Evolutionary conservation across 2,888 invertebrate genomes (phyloP), one percentile per base, ranked within the genome.

Genomic region (Caenorhabditis sp.): DNA sequence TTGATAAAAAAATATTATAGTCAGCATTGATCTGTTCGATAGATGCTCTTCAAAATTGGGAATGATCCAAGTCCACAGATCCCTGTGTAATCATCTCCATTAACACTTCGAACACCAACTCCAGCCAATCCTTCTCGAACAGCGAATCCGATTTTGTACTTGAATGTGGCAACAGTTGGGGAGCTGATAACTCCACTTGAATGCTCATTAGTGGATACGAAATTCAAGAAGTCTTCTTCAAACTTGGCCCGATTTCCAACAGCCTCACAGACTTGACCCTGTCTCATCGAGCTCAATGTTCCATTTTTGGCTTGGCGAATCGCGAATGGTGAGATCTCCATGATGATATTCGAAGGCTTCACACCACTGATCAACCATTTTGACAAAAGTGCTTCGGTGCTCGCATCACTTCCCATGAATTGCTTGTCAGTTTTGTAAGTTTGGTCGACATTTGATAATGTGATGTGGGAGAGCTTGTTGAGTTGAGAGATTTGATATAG

Each of bases 21-120:
- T 14, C 36, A 59, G 26, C 67, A 67, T 14, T 67, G 62, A 14
- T 52, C 1, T 23, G 26, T 59, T 1, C 20, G 12, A 21, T 70
- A 70, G 17, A 75, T 12, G 1, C 70, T 70, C 53, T 75, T 75
- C n/a, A 75, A 63, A 54, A 75, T 61, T 12, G 75, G 75, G 64
- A 75, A 75, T 1, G 70, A 70, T 20, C 75, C 75, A 5, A 59
- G 49, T 2, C 75, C 75, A 27, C 75, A 75, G n/a, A 75, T 70
- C 49, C 75, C 75, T 8, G 61, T 64, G 38, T 61, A 70, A 59
- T 75, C 70, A 38, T 75, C 75, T 21, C 67, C 70, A 38, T 70
- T 75, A 49, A 75, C 60, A 59, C 10, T 49, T 8, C 43, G 23
- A 7, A 75, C 12, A 2, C 57, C 52, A 20, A 74, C 58, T 14